Conservation (phyloP, 2,113 vertebrate species). For the Tonatia bakeri region DNA sequence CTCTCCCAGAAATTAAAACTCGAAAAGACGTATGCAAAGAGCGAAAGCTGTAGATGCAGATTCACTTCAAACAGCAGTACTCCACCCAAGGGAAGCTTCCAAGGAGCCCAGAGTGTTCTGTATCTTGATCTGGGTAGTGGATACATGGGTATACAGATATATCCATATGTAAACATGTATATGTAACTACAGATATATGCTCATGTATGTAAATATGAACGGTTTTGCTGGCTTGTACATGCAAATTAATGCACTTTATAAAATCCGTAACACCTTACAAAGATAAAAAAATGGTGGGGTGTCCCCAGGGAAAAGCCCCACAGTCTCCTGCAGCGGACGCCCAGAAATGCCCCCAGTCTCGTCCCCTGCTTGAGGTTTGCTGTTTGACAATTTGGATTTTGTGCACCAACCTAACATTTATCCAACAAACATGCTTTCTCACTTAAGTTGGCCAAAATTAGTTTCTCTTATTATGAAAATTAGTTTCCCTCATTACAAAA, state of each 20-base stretch:
- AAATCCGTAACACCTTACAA: neutral
- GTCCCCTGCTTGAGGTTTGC: neutral
- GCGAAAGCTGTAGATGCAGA: neutral
- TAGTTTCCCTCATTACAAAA: conserved; percentile 31
- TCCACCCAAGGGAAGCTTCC: neutral
- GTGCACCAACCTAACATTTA: neutral
- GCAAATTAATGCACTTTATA: neutral
- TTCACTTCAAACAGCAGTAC: neutral
- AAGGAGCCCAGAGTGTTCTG: neutral
- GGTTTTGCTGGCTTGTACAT: neutral
- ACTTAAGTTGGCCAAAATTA: neutral
- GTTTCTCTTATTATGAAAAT: conserved; percentile 27
- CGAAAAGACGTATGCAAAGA: neutral
- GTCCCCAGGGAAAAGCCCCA: neutral
- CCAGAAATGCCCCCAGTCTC: neutral
- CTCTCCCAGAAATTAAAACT: conserved; percentile 5
- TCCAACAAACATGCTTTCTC: neutral
- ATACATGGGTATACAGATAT: neutral
- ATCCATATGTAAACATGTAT: neutral
- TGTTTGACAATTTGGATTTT: neutral
- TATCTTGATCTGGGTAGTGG: neutral
- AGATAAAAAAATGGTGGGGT: neutral
- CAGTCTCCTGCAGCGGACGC: neutral
- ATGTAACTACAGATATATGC: neutral
- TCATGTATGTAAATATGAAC: neutral